Evolutionary conservation across 2,888 invertebrate genomes (phyloP).

Genomic region (Phengaris arion): DNA sequence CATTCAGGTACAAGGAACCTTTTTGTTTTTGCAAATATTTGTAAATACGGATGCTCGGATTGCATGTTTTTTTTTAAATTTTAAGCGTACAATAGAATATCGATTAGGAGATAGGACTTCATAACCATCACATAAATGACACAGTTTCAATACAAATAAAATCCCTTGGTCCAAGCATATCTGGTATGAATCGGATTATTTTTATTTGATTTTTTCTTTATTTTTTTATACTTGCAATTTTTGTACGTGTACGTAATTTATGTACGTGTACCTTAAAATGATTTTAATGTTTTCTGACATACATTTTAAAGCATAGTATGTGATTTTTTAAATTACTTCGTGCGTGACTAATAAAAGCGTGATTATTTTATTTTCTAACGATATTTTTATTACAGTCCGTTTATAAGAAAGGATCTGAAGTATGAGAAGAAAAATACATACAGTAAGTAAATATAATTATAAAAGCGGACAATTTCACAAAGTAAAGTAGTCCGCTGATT

Average conservation of each 20-base stretch:
- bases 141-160: neutral
- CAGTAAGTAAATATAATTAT: too few species aligned
- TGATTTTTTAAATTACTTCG: neutral
- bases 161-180: constrained; percentile 9
- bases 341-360: neutral
- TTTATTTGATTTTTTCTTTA: neutral
- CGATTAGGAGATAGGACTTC: neutral
- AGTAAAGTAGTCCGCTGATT: too few species aligned
- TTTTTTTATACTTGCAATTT: neutral
- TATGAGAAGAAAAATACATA: too few species aligned
- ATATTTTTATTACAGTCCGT: neutral
- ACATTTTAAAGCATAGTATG: neutral
- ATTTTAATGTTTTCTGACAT: neutral
- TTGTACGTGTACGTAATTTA: neutral
- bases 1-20: neutral
- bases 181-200: constrained; percentile 1
- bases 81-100: neutral
- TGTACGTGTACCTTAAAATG: neutral
- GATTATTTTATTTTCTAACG: neutral
- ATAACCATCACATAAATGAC: neutral
- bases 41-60: neutral
- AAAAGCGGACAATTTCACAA: too few species aligned
- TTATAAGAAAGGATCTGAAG: neutral
- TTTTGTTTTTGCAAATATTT: neutral
- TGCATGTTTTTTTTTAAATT: neutral